phyloP scores from a whole-genome alignment of 2,797 vertebrate species.

The Gymnothorax javanicus region DNA sequence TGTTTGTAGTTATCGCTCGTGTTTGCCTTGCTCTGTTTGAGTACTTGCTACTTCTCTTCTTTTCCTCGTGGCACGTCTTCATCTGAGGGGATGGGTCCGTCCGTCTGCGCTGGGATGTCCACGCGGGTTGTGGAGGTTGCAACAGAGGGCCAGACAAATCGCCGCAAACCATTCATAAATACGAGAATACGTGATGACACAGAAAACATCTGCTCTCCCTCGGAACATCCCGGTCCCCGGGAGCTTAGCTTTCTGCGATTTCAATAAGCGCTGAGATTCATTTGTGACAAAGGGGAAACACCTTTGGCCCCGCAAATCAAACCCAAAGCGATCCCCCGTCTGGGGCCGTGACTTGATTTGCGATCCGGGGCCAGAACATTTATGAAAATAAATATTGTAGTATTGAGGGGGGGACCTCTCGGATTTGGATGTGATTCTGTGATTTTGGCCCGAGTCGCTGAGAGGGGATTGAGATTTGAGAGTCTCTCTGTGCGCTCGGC shows the following conservation, averaged over 20 bases:
- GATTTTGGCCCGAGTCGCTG: background rate
- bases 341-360: background rate
- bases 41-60: background rate
- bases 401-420: background rate
- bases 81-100: background rate
- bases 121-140: background rate
- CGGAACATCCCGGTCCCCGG: background rate
- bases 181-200: background rate
- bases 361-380: background rate
- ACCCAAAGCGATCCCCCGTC: background rate
- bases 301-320: background rate
- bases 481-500: conserved; percentile 4
- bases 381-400: conserved; percentile 12
- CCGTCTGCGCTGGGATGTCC: background rate
- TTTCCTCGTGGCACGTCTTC: background rate
- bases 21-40: background rate
- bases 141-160: background rate
- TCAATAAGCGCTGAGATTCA: background rate
- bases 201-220: background rate
- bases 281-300: background rate
- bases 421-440: background rate
- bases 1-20: background rate
- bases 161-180: background rate
- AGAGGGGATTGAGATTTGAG: background rate
- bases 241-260: background rate